Conservation (phyloP, 2,113 vertebrate genomes). For the Chloropsis hardwickii region DNA sequence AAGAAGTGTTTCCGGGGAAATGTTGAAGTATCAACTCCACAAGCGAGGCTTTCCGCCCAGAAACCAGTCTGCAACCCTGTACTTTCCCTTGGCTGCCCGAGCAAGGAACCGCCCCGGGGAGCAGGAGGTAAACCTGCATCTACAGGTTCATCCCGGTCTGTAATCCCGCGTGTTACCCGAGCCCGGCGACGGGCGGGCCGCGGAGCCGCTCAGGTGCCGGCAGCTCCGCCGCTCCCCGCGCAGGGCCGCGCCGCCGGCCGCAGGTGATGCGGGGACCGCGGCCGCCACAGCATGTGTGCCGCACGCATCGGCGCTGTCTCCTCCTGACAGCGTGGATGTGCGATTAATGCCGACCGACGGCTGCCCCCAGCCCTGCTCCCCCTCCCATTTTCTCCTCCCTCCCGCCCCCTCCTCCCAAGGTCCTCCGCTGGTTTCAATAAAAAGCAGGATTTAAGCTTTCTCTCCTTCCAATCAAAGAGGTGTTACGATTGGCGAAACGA, state of each 20-base stretch:
- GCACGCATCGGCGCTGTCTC: not conserved
- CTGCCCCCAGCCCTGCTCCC: not conserved
- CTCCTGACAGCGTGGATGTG: not conserved
- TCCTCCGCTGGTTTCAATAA: conserved; percentile 27
- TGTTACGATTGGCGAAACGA: not conserved
- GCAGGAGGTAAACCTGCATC: not conserved
- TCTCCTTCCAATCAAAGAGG: not conserved
- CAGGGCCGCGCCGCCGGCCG: not conserved
- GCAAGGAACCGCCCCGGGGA: not conserved
- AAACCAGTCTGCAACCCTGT: not conserved
- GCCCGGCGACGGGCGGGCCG: not conserved
- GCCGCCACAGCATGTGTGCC: not conserved
- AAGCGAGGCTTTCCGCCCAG: not conserved
- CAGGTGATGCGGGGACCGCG: not conserved
- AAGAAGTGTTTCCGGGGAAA: not conserved
- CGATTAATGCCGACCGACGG: not conserved
- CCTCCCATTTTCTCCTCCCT: not conserved
- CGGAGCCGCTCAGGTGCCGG: not conserved
- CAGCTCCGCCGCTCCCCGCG: not conserved
- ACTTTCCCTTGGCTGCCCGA: not conserved
- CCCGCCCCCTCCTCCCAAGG: not conserved
- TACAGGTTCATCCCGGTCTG: not conserved
- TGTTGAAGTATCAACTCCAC: not conserved
- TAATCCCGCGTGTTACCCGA: rapidly evolving
- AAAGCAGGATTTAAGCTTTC: not conserved